These are phyloP conservation scores for Nylanderia fulva DNA, from an alignment of 1,140 invertebrate species.

Conservation along the genomic window DNA sequence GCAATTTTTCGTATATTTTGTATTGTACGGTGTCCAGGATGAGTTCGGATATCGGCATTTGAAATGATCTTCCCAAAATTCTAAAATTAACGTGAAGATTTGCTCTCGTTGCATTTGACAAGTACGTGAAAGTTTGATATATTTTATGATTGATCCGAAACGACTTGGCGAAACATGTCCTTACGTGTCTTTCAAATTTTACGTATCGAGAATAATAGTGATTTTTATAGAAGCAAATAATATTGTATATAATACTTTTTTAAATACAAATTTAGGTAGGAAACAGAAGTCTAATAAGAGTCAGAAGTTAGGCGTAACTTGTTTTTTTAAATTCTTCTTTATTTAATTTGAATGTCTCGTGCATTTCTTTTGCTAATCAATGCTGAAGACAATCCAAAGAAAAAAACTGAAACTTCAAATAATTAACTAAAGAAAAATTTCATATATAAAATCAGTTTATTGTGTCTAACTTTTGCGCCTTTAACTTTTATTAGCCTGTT, in stretches of 20 bases:
- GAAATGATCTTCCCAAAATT: slow-evolving; percentile 98
- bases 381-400: too few species aligned
- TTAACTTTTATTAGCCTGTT: not conserved
- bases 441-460: too few species aligned
- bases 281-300: too few species aligned
- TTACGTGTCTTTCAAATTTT: not conserved
- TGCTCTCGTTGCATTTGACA: not conserved
- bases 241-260: not conserved
- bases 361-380: too few species aligned
- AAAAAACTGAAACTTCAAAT: too few species aligned
- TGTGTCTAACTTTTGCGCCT: too few species aligned
- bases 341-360: too few species aligned
- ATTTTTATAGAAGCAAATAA: not conserved
- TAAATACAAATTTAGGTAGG: too few species aligned
- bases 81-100: slow-evolving; percentile 85
- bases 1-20: slow-evolving; percentile 89
- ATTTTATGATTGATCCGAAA: not conserved
- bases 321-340: too few species aligned
- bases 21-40: slow-evolving; percentile 93
- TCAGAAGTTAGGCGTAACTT: too few species aligned
- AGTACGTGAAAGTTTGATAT: not conserved
- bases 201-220: not conserved
- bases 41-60: slow-evolving; percentile 93
- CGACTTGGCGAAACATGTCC: not conserved
- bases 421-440: too few species aligned